Conservation (phyloP, 1,140 invertebrate genomes). For the Diplogasteroides magnus region DNA sequence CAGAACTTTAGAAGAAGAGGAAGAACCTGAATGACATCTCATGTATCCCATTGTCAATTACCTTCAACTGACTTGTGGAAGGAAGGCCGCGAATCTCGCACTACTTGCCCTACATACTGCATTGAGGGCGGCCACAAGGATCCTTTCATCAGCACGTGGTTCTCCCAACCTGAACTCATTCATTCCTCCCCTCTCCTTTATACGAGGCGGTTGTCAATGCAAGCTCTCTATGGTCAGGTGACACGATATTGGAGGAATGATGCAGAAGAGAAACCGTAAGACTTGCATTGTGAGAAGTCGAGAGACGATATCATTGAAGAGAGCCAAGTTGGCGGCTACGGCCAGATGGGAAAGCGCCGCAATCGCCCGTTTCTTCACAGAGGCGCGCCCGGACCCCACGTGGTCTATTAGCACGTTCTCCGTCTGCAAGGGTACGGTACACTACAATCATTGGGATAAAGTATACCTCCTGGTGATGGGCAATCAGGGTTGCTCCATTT, state of each 20-base stretch:
- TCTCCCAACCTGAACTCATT: no score
- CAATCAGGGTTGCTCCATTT: neutral
- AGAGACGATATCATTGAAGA: neutral
- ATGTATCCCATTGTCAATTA: no score
- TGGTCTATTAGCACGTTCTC: neutral
- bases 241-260: no score
- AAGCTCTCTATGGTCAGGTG: no score
- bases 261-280: no score
- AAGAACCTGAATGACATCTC: no score
- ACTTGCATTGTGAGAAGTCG: no score
- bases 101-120: neutral
- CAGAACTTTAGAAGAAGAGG: no score
- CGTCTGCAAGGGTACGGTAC: neutral
- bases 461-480: neutral
- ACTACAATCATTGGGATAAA: neutral
- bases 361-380: neutral
- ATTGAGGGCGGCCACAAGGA: neutral
- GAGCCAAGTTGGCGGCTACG: neutral
- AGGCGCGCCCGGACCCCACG: neutral
- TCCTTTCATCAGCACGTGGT: neutral
- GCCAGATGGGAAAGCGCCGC: neutral
- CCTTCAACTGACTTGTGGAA: neutral
- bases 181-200: no score
- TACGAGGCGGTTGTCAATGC: no score
- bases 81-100: neutral